phyloP scores from a whole-genome alignment of 35 echinoderm and acorn worm species.

The Anneissia japonica region DNA sequence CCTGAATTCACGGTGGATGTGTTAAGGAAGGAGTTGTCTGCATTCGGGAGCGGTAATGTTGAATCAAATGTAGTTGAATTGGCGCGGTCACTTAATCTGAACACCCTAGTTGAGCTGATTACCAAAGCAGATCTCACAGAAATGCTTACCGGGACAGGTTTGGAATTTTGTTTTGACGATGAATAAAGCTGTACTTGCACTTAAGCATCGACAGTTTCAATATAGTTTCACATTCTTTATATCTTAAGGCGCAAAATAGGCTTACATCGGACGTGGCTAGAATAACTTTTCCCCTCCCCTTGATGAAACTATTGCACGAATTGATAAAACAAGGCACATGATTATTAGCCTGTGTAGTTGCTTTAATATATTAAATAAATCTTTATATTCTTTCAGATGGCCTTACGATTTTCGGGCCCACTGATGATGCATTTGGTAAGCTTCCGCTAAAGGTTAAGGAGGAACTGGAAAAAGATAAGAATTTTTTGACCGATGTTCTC shows the following conservation, averaged over 20 bases:
- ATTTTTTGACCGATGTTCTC: not conserved
- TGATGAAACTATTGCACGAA: too few species aligned
- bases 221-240: too few species aligned
- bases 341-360: not conserved
- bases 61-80: not conserved
- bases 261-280: not conserved
- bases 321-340: too few species aligned
- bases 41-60: not conserved
- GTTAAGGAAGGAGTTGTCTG: not conserved
- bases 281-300: too few species aligned
- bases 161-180: not conserved
- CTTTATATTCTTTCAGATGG: not conserved
- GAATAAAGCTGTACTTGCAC: too few species aligned
- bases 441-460: not conserved
- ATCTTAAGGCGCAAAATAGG: too few species aligned
- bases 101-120: not conserved
- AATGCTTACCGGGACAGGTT: too few species aligned
- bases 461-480: not conserved
- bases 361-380: not conserved
- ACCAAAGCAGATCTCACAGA: not conserved
- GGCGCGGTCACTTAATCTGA: not conserved
- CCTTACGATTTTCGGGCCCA: slow-evolving; percentile 22
- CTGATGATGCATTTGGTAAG: slow-evolving; percentile 3
- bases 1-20: not conserved
- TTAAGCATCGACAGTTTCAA: too few species aligned